Evolutionary conservation across 2,888 invertebrate genomes (phyloP).

Genomic region (Cephonodes hylas): DNA sequence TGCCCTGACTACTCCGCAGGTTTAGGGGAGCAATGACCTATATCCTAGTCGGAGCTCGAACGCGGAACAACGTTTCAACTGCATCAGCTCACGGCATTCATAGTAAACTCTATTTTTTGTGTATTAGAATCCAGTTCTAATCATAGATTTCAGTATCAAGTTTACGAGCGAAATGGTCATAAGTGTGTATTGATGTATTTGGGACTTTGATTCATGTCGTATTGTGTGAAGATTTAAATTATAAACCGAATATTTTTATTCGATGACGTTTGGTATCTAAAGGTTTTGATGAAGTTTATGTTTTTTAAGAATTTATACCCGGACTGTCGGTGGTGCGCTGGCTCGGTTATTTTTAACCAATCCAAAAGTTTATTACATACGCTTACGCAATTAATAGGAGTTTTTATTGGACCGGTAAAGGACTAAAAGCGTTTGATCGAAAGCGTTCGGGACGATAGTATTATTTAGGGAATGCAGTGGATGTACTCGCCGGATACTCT

Average conservation of each 20-base stretch:
- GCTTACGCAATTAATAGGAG: constrained; percentile 79
- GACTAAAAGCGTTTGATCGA: constrained; percentile 69
- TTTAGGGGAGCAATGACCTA: constrained; percentile 81
- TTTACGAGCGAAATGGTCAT: constrained; percentile 53
- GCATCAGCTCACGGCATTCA: constrained; percentile 47
- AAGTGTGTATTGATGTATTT: constrained; percentile 54
- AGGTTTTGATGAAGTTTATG: constrained; percentile 63
- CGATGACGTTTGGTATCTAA: constrained; percentile 39
- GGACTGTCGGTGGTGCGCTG: constrained; percentile 56
- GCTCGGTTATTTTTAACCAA: constrained; percentile 75
- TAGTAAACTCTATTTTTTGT: constrained; percentile 73
- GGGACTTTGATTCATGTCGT: constrained; percentile 65
- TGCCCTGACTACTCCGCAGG: constrained; percentile 76
- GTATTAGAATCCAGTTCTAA: constrained; percentile 73
- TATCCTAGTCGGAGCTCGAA: constrained; percentile 68
- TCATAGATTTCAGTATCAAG: constrained; percentile 55
- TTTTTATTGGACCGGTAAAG: constrained; percentile 78
- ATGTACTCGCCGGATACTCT: neutral
- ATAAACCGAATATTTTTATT: constrained; percentile 28
- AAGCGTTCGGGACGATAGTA: constrained; percentile 39
- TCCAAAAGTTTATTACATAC: constrained; percentile 77
- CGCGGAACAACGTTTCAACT: constrained; percentile 60
- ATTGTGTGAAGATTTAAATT: constrained; percentile 44
- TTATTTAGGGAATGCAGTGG: constrained; percentile 43
- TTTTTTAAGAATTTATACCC: constrained; percentile 79